These are phyloP conservation scores for Pseudorasbora parva DNA, from an alignment of 2,113 vertebrate genomes.

Conservation along the genomic window DNA sequence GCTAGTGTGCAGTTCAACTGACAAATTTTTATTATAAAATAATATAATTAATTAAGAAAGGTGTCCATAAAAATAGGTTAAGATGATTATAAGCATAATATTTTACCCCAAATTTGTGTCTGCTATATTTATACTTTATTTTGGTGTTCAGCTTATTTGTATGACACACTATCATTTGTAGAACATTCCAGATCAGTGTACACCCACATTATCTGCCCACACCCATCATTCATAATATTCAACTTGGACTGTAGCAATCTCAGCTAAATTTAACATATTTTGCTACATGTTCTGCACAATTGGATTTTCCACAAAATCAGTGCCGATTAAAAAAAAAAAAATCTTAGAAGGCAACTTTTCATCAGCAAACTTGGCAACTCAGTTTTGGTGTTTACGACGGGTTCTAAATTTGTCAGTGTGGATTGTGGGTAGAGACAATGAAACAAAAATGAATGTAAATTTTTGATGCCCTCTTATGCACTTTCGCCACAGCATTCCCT, in stretches of 20 bases:
- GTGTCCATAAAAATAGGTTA: neutral
- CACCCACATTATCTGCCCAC: neutral
- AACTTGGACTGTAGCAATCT: neutral
- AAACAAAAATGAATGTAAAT: conserved; percentile 6
- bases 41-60: neutral
- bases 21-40: neutral
- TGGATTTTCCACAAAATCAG: neutral
- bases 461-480: conserved; percentile 35
- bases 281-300: neutral
- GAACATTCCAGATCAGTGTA: conserved; percentile 3
- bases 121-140: neutral
- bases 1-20: neutral
- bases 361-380: neutral
- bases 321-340: neutral
- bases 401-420: conserved; percentile 10
- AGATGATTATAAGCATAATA: neutral
- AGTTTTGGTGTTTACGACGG: neutral
- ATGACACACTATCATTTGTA: neutral
- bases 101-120: neutral
- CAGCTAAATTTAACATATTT: neutral
- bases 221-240: neutral
- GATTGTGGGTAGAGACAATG: conserved; percentile 2
- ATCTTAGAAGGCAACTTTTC: neutral
- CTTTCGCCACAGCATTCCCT: conserved; percentile 10
- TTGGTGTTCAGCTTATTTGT: neutral